phyloP scores from a whole-genome alignment of 2,888 invertebrate genomes.

The Panorpa germanica region DNA sequence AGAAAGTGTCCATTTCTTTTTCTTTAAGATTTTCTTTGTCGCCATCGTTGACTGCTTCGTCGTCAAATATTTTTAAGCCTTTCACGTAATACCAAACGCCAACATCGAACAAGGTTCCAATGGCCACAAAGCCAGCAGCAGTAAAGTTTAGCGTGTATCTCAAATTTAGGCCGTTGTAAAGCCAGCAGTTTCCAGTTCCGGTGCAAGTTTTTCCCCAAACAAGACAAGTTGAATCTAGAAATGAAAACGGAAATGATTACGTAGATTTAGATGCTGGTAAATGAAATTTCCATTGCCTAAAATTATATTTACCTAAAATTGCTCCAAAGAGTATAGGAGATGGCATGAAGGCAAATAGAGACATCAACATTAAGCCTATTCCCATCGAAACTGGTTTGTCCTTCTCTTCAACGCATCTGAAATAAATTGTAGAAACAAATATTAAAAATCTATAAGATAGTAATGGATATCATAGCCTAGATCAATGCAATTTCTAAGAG shows the following conservation, averaged over 20 bases:
- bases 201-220: slow-evolving; percentile 60
- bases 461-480: too few species aligned
- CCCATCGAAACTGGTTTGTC: slow-evolving; percentile 57
- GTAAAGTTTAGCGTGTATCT: slow-evolving; percentile 43
- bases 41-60: slow-evolving; percentile 22
- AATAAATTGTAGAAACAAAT: too few species aligned
- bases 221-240: slow-evolving; percentile 38
- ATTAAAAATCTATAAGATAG: too few species aligned
- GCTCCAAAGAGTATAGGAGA: slow-evolving; percentile 60
- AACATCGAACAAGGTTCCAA: slow-evolving; percentile 43
- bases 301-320: slow-evolving; percentile 41
- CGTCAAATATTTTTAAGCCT: slow-evolving; percentile 47
- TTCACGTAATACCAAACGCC: slow-evolving; percentile 51
- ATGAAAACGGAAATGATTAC: too few species aligned
- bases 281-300: too few species aligned
- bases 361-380: slow-evolving; percentile 45
- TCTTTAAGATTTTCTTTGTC: slow-evolving; percentile 3
- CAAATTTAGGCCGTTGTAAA: slow-evolving; percentile 40
- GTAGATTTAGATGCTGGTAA: too few species aligned
- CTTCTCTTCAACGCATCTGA: slow-evolving; percentile 47
- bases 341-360: slow-evolving; percentile 52
- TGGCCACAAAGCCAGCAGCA: slow-evolving; percentile 39
- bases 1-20: background rate
- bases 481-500: too few species aligned
- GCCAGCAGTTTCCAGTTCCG: slow-evolving; percentile 53